Evolutionary conservation across 1,140 invertebrate genomes (phyloP).

Genomic region (Drosophila burlai): DNA sequence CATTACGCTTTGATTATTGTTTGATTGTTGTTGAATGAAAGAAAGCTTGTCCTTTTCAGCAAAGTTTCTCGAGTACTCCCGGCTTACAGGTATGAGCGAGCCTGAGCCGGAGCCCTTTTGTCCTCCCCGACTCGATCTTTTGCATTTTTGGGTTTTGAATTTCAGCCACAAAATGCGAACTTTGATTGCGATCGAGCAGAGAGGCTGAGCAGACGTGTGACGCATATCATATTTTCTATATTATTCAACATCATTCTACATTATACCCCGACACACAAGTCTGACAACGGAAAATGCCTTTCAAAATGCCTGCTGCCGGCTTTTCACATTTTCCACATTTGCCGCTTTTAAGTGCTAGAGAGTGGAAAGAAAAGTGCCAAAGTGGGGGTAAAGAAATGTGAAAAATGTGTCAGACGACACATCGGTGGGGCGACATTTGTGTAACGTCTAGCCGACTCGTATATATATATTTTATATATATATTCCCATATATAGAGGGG

Average conservation of each 20-base stretch:
- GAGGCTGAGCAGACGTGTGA: constrained; percentile 20
- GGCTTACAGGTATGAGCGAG: constrained; percentile 37
- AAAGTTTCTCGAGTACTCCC: constrained; percentile 11
- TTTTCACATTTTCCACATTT: constrained; percentile 32
- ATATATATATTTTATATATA: neutral
- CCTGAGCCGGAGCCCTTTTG: constrained; percentile 35
- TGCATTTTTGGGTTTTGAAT: constrained; percentile 65
- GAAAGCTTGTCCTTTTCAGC: constrained; percentile 76
- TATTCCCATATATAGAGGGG: constrained; percentile 35
- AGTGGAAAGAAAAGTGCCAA: constrained; percentile 20
- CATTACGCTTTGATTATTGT: constrained; percentile 62
- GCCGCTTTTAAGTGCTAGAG: constrained; percentile 36
- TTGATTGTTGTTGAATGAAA: constrained; percentile 31
- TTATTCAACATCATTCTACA: constrained; percentile 29
- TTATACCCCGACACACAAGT: constrained; percentile 34
- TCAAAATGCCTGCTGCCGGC: constrained; percentile 28
- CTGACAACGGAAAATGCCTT: constrained; percentile 59
- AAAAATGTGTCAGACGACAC: constrained; percentile 44
- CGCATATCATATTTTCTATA: constrained; percentile 27
- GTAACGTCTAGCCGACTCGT: constrained; percentile 9
- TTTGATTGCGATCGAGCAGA: constrained; percentile 51
- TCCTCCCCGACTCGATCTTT: constrained; percentile 27
- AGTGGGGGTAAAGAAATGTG: constrained; percentile 10
- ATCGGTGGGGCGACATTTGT: constrained; percentile 32
- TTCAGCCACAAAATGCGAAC: constrained; percentile 51